phyloP scores from a whole-genome alignment of 2,113 vertebrate species.

The Mohoua ochrocephala region DNA sequence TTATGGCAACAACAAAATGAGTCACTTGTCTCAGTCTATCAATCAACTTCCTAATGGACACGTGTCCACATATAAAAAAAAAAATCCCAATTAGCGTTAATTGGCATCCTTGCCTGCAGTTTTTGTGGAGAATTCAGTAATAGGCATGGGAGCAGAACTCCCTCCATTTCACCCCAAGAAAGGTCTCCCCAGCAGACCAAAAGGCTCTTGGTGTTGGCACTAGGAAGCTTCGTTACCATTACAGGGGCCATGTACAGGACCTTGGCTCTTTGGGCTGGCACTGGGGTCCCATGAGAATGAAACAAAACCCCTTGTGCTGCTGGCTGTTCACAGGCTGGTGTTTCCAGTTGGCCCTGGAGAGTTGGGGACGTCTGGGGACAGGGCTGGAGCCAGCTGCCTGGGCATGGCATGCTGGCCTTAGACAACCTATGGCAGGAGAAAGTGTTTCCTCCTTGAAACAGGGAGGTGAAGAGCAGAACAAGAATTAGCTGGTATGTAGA shows the following conservation, averaged over 20 bases:
- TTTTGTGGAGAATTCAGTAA: slow-evolving; percentile 39
- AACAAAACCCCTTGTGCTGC: not conserved
- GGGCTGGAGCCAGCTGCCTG: not conserved
- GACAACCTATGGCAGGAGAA: not conserved
- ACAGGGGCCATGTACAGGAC: not conserved
- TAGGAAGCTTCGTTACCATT: not conserved
- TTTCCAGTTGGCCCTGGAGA: not conserved
- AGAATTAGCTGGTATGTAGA: not conserved
- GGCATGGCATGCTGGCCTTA: not conserved
- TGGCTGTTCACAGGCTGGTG: not conserved
- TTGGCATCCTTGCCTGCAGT: slow-evolving; percentile 18
- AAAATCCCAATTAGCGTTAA: slow-evolving; percentile 21
- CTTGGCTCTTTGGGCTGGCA: not conserved
- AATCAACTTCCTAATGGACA: slow-evolving; percentile 3
- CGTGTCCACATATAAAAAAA: slow-evolving; percentile 12
- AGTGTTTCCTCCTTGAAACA: not conserved
- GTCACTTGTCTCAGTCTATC: slow-evolving; percentile 16
- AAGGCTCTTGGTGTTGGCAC: not conserved
- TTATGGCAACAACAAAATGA: slow-evolving; percentile 12
- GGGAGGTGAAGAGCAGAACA: not conserved
- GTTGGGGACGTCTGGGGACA: not conserved
- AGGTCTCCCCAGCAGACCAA: not conserved
- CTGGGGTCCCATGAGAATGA: not conserved
- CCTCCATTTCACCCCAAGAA: slow-evolving; percentile 10
- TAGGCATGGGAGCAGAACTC: slow-evolving; percentile 33